A percentile compares a stretch with the other conserved stretches of the same genome.
Evolutionary conservation across 2,888 invertebrate genomes (phyloP).

Genomic region (Leptothorax acervorum): DNA sequence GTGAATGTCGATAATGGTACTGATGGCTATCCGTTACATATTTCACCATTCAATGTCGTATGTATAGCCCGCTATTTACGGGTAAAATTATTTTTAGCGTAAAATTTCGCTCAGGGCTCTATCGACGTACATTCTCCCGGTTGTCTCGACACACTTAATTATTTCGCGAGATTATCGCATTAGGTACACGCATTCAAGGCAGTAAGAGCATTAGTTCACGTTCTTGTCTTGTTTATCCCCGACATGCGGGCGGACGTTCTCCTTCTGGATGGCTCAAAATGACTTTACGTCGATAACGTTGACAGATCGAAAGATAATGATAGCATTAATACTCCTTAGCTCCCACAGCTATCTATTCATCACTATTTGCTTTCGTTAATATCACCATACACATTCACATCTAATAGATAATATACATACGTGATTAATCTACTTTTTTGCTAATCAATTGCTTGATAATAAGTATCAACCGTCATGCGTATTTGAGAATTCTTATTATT

Average conservation of each 20-base stretch:
- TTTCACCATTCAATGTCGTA: background rate
- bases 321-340: conserved; percentile 2
- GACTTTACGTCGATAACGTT: conserved; percentile 38
- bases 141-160: conserved; percentile 43
- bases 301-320: conserved; percentile 23
- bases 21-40: background rate
- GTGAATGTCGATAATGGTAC: background rate
- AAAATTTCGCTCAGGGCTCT: background rate
- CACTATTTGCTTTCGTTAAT: conserved; percentile 5
- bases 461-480: background rate
- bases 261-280: conserved; percentile 20
- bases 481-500: background rate
- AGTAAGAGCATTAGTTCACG: conserved; percentile 58
- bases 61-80: conserved; percentile 10
- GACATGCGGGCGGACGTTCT: conserved; percentile 26
- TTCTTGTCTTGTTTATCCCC: conserved; percentile 44
- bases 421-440: background rate
- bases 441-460: background rate
- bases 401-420: background rate
- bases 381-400: background rate
- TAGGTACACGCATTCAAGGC: conserved; percentile 44
- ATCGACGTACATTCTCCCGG: background rate
- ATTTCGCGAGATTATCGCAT: conserved; percentile 53
- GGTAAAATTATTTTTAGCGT: conserved; percentile 25
- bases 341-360: background rate